phyloP scores from a whole-genome alignment of 23 tunicate species.

The Ciona savignyi region DNA sequence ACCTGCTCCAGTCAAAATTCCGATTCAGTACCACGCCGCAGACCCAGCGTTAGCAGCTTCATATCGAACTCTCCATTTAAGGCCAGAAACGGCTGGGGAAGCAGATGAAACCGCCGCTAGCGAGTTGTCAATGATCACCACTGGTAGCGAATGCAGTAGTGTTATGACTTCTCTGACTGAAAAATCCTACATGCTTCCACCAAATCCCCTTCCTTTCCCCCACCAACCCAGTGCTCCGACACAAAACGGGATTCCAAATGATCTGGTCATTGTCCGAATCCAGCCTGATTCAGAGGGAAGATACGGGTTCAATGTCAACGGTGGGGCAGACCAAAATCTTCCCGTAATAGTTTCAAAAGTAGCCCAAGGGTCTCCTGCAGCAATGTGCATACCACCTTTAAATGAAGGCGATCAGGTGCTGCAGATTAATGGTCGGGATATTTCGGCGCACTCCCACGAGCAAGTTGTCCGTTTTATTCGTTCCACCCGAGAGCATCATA shows the following conservation, averaged over 20 bases:
- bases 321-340: conserved; percentile 87
- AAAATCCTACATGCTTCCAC: conserved; percentile 26
- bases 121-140: conserved; percentile 4
- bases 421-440: conserved; percentile 83
- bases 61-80: conserved; percentile 6
- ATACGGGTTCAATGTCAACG: conserved; percentile 91
- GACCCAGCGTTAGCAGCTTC: conserved; percentile 31
- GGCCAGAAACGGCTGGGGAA: conserved; percentile 26
- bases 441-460: conserved; percentile 66
- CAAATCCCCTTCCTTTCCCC: conserved; percentile 33
- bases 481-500: conserved; percentile 61
- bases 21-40: conserved; percentile 22
- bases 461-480: conserved; percentile 83
- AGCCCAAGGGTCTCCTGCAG: conserved; percentile 67
- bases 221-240: conserved; percentile 22
- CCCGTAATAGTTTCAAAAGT: conserved; percentile 85
- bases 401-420: conserved; percentile 75
- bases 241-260: conserved; percentile 31
- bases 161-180: conserved; percentile 21
- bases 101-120: conserved; percentile 9
- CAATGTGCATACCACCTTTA: conserved; percentile 46
- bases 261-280: conserved; percentile 38
- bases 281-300: conserved; percentile 67
- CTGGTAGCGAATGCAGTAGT: conserved; percentile 23
- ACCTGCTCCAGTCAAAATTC: conserved; percentile 32